Evolutionary conservation across 1,140 invertebrate genomes (phyloP), one percentile per base, ranked within the genome.

Genomic region (Pantala flavescens): DNA sequence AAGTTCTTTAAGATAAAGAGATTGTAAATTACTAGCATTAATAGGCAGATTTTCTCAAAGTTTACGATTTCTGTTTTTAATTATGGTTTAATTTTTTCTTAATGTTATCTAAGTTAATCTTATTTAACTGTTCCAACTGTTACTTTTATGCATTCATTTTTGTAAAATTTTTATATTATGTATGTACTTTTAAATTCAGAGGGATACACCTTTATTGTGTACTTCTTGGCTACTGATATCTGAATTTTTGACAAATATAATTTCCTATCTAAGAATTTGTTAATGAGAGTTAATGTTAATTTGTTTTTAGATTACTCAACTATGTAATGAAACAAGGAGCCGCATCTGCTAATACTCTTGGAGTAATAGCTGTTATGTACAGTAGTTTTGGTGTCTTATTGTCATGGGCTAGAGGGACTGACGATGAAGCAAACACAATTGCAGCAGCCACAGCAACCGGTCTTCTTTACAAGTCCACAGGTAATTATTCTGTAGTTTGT

Each of bases 311-410:
- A 85, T 85, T 98, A 81, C 86, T 98, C 55, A 97, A 98, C 87
- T 93, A 96, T 84, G 87, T 97, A 23, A 94, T 93, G 88, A 98
- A 97, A 85, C 91, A 94, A 85, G 96, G 94, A 79, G 92, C 94
- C 55, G 90, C 93, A 21, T 90, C 92, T 76, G 94, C 93, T 42
- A 97, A 96, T 81, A 93, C 93, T 7, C 84, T 97, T 73, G 96
- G 95, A 43, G 91, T 94, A 76, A 86, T 97, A 72, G 91, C 94
- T 75, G 90, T 97, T 24, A 94, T 97, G 86, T 97, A 97, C 83
- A 96, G 93, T 80, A 90, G 91, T 72, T 93, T 96, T 84, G 95
- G 95, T 71, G 92, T 96, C 24, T 82, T 94, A 73, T 84, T 97
- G 43, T 93, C 92, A 70, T 94, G 88, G 85, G 80, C 86, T 0